Conservation (phyloP, 2,113 vertebrate species). For the Neogobius melanostomus region DNA sequence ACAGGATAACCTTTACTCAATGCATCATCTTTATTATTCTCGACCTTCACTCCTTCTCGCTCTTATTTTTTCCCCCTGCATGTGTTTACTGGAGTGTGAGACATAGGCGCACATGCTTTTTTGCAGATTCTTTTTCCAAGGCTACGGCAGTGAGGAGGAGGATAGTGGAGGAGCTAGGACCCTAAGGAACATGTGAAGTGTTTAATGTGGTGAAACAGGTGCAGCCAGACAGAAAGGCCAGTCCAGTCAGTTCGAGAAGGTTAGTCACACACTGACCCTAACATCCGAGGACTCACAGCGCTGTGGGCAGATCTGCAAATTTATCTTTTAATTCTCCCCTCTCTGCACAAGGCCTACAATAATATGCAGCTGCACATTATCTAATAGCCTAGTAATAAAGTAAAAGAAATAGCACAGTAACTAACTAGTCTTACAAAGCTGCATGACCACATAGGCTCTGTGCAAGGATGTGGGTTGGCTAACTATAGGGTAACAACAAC, state of each 20-base stretch:
- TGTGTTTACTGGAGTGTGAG: constrained; percentile 2
- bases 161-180: constrained; percentile 36
- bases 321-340: constrained; percentile 34
- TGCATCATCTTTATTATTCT: constrained; percentile 81
- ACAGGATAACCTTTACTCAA: constrained; percentile 85
- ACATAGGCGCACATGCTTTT: not conserved
- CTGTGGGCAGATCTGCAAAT: constrained; percentile 61
- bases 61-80: constrained; percentile 24
- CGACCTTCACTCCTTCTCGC: constrained; percentile 74
- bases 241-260: constrained; percentile 51
- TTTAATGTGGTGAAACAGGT: constrained; percentile 77
- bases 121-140: constrained; percentile 9
- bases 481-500: too few relatives aligned
- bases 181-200: constrained; percentile 62
- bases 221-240: constrained; percentile 86
- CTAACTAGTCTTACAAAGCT: too few relatives aligned
- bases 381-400: too few relatives aligned
- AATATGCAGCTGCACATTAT: too few relatives aligned
- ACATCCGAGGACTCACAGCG: constrained; percentile 57
- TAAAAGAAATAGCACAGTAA: too few relatives aligned
- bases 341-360: not conserved
- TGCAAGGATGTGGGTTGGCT: too few relatives aligned
- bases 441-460: too few relatives aligned
- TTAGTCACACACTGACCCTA: constrained; percentile 62
- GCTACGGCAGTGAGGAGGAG: constrained; percentile 28